Conservation (phyloP, 2,113 vertebrate genomes). For the Diadophis punctatus region DNA sequence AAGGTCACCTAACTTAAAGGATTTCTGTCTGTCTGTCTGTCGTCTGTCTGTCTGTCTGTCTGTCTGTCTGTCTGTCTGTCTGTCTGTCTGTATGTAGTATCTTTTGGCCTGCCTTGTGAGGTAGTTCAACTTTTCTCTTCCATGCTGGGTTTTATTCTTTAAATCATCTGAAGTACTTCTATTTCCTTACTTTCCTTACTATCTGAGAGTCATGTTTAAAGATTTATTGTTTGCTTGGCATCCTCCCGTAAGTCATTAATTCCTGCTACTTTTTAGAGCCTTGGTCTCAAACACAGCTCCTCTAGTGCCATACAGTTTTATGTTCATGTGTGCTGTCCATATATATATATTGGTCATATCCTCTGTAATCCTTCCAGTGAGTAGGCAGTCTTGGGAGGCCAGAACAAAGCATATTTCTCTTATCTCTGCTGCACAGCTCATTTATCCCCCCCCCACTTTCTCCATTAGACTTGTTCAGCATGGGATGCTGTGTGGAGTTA, state of each 20-base stretch:
- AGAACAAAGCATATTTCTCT: neutral
- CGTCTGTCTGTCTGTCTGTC: too few relatives aligned
- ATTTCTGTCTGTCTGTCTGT: too few relatives aligned
- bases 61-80: too few relatives aligned
- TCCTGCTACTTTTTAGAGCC: neutral
- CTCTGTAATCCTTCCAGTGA: conserved; percentile 11
- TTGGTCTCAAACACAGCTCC: conserved; percentile 42
- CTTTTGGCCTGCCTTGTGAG: neutral
- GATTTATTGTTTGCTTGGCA: rapidly evolving
- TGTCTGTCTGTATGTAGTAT: neutral
- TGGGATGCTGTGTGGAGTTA: neutral
- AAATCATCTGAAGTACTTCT: neutral
- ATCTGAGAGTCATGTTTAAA: neutral
- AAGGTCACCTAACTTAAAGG: neutral
- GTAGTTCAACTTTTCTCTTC: neutral
- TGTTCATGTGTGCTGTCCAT: conserved; percentile 11
- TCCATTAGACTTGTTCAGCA: rapidly evolving
- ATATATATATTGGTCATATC: neutral
- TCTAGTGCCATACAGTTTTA: conserved; percentile 10
- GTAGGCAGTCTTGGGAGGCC: conserved; percentile 8
- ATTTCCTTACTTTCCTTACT: neutral
- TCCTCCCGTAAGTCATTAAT: neutral
- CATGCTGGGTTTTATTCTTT: neutral
- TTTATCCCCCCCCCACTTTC: rapidly evolving
- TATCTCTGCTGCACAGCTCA: neutral